Conservation (phyloP, 2,888 invertebrate species). For the Drosophila affinis region DNA sequence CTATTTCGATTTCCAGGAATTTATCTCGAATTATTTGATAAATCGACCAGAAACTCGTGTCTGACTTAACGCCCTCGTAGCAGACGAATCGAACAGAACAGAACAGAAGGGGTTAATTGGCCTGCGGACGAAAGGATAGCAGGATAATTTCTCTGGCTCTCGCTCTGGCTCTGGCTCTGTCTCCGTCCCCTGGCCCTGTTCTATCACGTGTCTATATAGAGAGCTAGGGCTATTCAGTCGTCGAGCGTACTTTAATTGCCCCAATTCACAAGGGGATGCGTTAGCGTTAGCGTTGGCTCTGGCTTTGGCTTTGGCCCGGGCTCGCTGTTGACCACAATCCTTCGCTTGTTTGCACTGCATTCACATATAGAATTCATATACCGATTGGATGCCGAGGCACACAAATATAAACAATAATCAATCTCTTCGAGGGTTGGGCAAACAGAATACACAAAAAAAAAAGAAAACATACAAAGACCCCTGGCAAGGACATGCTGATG, state of each 20-base stretch:
- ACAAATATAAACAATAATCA: slow-evolving; percentile 81
- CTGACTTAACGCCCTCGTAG: slow-evolving; percentile 76
- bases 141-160: slow-evolving; percentile 44
- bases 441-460: slow-evolving; percentile 47
- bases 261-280: slow-evolving; percentile 71
- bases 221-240: slow-evolving; percentile 48
- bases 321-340: slow-evolving; percentile 62
- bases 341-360: slow-evolving; percentile 71
- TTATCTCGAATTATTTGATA: slow-evolving; percentile 67
- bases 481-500: slow-evolving; percentile 71
- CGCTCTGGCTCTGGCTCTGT: slow-evolving; percentile 8
- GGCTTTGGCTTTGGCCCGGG: not conserved
- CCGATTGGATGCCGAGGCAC: slow-evolving; percentile 40
- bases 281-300: slow-evolving; percentile 48
- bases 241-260: slow-evolving; percentile 74
- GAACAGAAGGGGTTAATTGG: slow-evolving; percentile 72
- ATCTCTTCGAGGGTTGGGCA: slow-evolving; percentile 80
- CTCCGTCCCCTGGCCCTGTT: slow-evolving; percentile 15
- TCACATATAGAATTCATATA: slow-evolving; percentile 49
- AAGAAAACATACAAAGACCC: slow-evolving; percentile 57
- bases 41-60: slow-evolving; percentile 77
- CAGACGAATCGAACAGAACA: slow-evolving; percentile 44
- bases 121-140: slow-evolving; percentile 18
- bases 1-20: slow-evolving; percentile 69
- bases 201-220: slow-evolving; percentile 65